Percentiles rank a stretch among this genome's conserved stretches.
Conservation (phyloP, 2,113 vertebrate genomes). For the Coryphaenoides rupestris region DNA sequence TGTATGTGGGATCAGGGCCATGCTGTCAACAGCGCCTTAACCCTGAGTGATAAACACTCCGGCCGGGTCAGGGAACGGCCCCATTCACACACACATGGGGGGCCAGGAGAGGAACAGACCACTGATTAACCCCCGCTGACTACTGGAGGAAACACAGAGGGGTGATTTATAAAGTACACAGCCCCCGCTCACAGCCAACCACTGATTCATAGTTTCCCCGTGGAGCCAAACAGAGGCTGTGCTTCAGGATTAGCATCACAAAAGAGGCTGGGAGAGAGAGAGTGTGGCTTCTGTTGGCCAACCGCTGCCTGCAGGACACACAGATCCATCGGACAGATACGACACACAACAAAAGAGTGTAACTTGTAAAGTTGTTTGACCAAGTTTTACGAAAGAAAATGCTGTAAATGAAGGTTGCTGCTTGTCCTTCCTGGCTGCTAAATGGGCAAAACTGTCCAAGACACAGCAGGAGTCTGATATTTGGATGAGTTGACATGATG, state of each 20-base stretch:
- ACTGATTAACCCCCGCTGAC: background rate
- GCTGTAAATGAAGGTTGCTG: too few species aligned
- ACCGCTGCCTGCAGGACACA: too few species aligned
- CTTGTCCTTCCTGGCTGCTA: too few species aligned
- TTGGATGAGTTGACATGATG: conserved; percentile 16
- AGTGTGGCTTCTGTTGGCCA: background rate
- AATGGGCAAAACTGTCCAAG: too few species aligned
- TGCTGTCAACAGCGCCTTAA: conserved; percentile 50
- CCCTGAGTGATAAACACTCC: conserved; percentile 25
- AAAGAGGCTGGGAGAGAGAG: background rate
- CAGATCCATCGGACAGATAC: too few species aligned
- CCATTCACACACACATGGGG: conserved; percentile 2
- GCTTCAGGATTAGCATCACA: too few species aligned
- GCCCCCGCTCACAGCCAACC: background rate
- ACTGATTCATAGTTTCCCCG: conserved; percentile 4
- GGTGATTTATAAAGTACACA: background rate
- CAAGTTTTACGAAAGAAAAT: too few species aligned
- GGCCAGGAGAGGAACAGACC: conserved; percentile 14
- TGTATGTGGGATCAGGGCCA: background rate
- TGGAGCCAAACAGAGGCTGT: conserved; percentile 1
- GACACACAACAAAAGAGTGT: too few species aligned
- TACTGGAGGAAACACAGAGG: background rate
- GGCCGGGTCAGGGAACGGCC: conserved; percentile 7
- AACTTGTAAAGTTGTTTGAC: too few species aligned
- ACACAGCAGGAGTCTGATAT: conserved; percentile 6